These are phyloP conservation scores for Drosophila sulfurigaster DNA, from an alignment of 1,140 invertebrate species.

Conservation along the genomic window DNA sequence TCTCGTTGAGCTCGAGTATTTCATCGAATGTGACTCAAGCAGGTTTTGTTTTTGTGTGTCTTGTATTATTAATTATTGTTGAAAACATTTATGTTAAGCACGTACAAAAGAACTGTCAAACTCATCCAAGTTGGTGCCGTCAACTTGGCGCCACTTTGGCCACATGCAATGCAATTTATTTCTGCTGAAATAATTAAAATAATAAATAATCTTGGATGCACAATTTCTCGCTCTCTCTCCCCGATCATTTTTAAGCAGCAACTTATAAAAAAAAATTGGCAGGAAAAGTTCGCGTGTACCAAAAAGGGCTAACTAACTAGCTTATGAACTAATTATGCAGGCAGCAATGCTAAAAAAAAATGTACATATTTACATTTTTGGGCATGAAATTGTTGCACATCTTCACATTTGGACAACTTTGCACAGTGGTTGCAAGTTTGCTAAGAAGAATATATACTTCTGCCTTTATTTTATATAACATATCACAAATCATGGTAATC, in stretches of 20 bases:
- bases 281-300: conserved; percentile 57
- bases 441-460: neutral
- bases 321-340: conserved; percentile 42
- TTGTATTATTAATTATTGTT: conserved; percentile 53
- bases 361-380: conserved; percentile 74
- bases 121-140: conserved; percentile 51
- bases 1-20: neutral
- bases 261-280: conserved; percentile 20
- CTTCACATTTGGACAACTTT: conserved; percentile 30
- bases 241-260: conserved; percentile 33
- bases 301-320: conserved; percentile 36
- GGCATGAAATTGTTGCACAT: conserved; percentile 60
- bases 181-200: conserved; percentile 64
- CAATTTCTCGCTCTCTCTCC: conserved; percentile 42
- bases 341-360: conserved; percentile 46
- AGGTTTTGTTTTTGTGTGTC: conserved; percentile 27
- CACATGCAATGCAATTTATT: conserved; percentile 65
- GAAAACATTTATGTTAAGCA: conserved; percentile 57
- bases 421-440: conserved; percentile 27
- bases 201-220: conserved; percentile 64
- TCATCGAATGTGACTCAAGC: conserved; percentile 26
- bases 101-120: conserved; percentile 69
- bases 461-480: no score
- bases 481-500: no score
- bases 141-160: conserved; percentile 66